Percentiles rank a stretch among this genome's conserved stretches.
Evolutionary conservation across 2,113 vertebrate species (phyloP).

Genomic region (Microcebus griseorufus): DNA sequence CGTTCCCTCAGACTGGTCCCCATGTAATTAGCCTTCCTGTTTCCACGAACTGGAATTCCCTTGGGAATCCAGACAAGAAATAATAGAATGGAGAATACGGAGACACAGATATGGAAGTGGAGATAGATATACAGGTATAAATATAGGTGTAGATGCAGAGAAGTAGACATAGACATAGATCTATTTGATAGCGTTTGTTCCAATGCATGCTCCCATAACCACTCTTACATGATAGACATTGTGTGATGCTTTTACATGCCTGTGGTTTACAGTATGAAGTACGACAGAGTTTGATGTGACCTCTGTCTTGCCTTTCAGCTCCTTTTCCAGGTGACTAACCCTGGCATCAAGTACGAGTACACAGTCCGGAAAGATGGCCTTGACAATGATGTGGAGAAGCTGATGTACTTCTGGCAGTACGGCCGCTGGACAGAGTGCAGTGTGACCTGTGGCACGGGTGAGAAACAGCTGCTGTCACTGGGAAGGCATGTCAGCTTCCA

Average conservation of each 20-base stretch:
- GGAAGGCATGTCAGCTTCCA: accelerated
- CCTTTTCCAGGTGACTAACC: conserved; percentile 96
- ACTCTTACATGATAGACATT: neutral
- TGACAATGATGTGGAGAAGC: conserved; percentile 90
- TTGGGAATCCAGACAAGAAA: neutral
- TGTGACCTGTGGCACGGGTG: conserved; percentile 94
- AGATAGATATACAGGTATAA: neutral
- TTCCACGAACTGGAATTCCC: neutral
- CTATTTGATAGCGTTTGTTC: neutral
- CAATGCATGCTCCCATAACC: no score
- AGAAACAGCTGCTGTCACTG: neutral
- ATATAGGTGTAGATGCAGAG: neutral
- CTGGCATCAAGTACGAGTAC: conserved; percentile 94
- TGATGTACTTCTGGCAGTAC: conserved; percentile 92
- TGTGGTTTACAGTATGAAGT: neutral
- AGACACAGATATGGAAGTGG: neutral
- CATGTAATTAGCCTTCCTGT: neutral
- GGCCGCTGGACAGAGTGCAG: conserved; percentile 96
- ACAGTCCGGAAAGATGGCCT: conserved; percentile 89
- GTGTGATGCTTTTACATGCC: neutral
- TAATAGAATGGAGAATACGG: neutral
- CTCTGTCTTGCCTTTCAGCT: conserved; percentile 84
- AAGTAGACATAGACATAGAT: neutral
- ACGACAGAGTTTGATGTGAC: neutral
- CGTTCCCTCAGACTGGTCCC: neutral